A percentile compares a stretch with the other conserved stretches of the same genome.
Evolutionary conservation across 2,797 vertebrate genomes (phyloP).

Genomic region (Mormyrus hasselquistii): DNA sequence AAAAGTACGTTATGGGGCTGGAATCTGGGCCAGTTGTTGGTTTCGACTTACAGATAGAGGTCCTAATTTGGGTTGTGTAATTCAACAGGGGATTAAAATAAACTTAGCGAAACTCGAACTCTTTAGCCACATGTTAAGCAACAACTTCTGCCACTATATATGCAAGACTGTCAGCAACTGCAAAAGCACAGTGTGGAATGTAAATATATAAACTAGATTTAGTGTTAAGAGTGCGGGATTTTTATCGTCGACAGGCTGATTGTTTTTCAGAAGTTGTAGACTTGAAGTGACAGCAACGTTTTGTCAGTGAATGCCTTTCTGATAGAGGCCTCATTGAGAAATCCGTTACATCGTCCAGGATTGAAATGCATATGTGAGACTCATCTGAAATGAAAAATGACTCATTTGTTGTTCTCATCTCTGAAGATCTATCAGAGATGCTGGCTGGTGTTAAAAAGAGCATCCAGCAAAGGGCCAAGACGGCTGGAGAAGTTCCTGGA

Average conservation of each 20-base stretch:
- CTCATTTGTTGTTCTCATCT: background rate
- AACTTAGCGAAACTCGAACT: slow-evolving; percentile 24
- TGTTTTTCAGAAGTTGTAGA: background rate
- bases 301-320: background rate
- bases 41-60: slow-evolving; percentile 14
- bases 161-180: background rate
- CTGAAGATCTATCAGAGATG: slow-evolving; percentile 71
- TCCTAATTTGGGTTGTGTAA: slow-evolving; percentile 21
- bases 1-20: background rate
- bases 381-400: background rate
- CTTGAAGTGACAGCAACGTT: background rate
- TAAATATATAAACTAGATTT: background rate
- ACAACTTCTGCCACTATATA: background rate
- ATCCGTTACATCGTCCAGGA: background rate
- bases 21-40: slow-evolving; percentile 12
- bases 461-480: slow-evolving; percentile 74
- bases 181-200: background rate
- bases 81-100: slow-evolving; percentile 28
- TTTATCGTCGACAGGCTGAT: background rate
- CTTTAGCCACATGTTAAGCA: slow-evolving; percentile 4
- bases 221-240: background rate
- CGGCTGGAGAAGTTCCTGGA: slow-evolving; percentile 75
- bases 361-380: background rate
- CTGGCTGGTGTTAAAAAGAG: slow-evolving; percentile 75
- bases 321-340: background rate